Conservation (phyloP, 1,140 invertebrate genomes). For the Lepidurus apus region DNA sequence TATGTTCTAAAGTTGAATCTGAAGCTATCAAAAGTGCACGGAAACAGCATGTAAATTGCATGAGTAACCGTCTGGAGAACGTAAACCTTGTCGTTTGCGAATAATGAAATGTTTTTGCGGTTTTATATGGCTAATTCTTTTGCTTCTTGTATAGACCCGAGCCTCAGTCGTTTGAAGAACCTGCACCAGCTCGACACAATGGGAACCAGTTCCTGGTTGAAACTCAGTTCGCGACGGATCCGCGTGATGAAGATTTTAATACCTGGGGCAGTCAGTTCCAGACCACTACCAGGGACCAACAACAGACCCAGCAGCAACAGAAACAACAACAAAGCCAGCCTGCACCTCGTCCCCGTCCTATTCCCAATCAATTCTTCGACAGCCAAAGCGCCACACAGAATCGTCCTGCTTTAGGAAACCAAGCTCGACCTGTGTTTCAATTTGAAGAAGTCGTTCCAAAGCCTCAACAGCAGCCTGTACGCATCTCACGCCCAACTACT, state of each 20-base stretch:
- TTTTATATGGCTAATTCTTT: not conserved
- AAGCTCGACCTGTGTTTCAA: not conserved
- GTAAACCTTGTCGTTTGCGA: not conserved
- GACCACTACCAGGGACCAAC: conserved; percentile 34
- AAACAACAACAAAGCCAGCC: conserved; percentile 36
- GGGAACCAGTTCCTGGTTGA: conserved; percentile 9
- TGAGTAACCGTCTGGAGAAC: not conserved
- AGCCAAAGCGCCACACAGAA: conserved; percentile 36
- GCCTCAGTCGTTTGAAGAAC: not conserved
- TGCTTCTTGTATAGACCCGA: not conserved
- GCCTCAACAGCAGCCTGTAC: not conserved
- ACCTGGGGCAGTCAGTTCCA: not conserved
- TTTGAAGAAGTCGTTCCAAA: not conserved
- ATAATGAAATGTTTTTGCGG: too few species aligned
- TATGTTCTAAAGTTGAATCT: too few species aligned
- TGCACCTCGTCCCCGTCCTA: not conserved
- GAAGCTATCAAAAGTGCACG: too few species aligned
- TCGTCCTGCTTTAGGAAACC: not conserved
- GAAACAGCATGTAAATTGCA: not conserved
- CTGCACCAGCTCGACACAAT: not conserved
- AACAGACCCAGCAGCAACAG: conserved; percentile 33
- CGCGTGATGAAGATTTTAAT: not conserved
- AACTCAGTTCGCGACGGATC: not conserved
- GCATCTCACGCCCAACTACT: not conserved
- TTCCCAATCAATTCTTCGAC: conserved; percentile 1